phyloP scores from a whole-genome alignment of 2,888 invertebrate species.

The Idaea biselata region DNA sequence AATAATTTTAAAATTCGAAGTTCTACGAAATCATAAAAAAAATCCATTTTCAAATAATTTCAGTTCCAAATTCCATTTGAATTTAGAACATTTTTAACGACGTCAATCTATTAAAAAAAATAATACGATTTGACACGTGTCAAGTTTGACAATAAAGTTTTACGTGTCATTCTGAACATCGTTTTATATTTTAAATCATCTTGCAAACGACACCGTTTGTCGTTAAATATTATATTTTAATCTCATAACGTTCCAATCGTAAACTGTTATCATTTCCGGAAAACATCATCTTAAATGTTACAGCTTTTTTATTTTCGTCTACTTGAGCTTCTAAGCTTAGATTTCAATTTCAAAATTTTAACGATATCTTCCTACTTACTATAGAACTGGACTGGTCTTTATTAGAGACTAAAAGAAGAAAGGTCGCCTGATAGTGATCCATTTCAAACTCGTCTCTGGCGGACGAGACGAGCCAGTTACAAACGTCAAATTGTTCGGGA shows the following conservation, averaged over 20 bases:
- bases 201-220: slow-evolving; percentile 21
- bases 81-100: neutral
- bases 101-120: neutral
- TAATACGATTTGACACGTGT: neutral
- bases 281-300: slow-evolving; percentile 15
- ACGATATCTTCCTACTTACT: neutral
- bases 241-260: slow-evolving; percentile 16
- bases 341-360: neutral
- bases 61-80: neutral
- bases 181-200: slow-evolving; percentile 20
- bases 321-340: neutral
- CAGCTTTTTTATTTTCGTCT: slow-evolving; percentile 12
- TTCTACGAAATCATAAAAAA: too few relatives aligned
- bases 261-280: slow-evolving; percentile 26
- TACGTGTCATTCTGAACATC: slow-evolving; percentile 16
- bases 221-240: slow-evolving; percentile 22
- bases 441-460: too few relatives aligned
- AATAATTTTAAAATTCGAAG: too few relatives aligned
- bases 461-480: too few relatives aligned
- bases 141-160: slow-evolving; percentile 12
- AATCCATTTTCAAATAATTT: too few relatives aligned
- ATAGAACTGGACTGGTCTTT: neutral
- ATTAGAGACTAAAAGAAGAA: too few relatives aligned
- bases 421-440: too few relatives aligned
- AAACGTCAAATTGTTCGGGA: too few relatives aligned